Evolutionary conservation across 1,140 invertebrate species (phyloP).

Genomic region (Hermatobates lingyangjiaoensis): DNA sequence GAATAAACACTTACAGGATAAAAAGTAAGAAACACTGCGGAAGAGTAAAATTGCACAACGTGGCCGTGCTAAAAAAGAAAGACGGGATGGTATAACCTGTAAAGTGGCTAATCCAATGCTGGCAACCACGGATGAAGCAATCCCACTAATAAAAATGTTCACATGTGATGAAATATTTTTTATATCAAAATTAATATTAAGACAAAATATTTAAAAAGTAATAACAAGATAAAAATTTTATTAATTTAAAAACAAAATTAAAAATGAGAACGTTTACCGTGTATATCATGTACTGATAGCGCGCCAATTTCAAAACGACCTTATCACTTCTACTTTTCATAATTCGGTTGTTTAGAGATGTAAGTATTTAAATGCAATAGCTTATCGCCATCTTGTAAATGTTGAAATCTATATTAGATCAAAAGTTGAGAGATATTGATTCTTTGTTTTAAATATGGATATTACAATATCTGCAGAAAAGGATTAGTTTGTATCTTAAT

Average conservation of each 20-base stretch:
- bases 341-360: no score
- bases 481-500: no score
- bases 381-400: no score
- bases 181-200: neutral
- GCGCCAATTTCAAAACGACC: no score
- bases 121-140: neutral
- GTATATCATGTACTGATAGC: neutral
- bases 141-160: neutral
- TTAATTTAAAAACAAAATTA: neutral
- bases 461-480: no score
- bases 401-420: no score
- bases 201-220: neutral
- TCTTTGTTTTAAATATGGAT: no score
- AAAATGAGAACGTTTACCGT: neutral
- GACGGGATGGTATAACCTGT: neutral
- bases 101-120: constrained; percentile 2
- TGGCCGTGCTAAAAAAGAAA: neutral
- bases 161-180: neutral
- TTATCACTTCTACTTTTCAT: no score
- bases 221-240: neutral
- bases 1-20: neutral
- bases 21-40: constrained; percentile 5
- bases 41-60: neutral
- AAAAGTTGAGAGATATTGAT: no score
- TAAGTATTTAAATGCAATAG: no score